These are phyloP conservation scores for Dione vanillae DNA, from an alignment of 2,888 invertebrate genomes.

Conservation along the genomic window DNA sequence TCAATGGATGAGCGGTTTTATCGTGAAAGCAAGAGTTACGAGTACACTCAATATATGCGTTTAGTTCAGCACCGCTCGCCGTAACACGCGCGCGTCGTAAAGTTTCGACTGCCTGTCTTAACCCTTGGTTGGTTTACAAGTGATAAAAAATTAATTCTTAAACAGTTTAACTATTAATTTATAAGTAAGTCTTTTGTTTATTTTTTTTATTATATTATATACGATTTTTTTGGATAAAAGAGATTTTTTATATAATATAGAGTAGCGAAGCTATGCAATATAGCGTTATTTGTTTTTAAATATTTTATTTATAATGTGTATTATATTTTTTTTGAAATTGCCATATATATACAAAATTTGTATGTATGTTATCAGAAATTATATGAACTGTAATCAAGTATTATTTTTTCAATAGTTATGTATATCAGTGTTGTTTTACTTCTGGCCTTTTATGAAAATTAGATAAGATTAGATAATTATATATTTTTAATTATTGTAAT, in stretches of 20 bases:
- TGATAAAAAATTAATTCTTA: background rate
- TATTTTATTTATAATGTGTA: no score
- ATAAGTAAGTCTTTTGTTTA: no score
- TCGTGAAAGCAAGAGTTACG: constrained; percentile 40
- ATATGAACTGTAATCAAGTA: background rate
- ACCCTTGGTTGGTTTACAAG: background rate
- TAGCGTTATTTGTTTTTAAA: no score
- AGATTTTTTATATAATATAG: no score
- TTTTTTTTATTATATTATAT: background rate
- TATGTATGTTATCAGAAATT: no score
- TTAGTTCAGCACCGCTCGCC: constrained; percentile 22
- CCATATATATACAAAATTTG: no score
- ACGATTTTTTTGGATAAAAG: no score
- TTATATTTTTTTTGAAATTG: no score
- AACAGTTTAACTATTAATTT: background rate
- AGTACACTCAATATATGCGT: constrained; percentile 8
- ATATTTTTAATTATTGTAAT: no score
- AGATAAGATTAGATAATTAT: background rate
- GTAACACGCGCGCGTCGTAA: constrained; percentile 23
- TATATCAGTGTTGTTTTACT: background rate
- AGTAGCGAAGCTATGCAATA: no score
- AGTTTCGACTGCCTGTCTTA: background rate
- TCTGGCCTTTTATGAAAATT: background rate
- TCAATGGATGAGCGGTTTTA: constrained; percentile 21
- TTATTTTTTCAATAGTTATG: background rate